Conservation (phyloP, 1,140 invertebrate species). For the Lutraria rhynchaena region DNA sequence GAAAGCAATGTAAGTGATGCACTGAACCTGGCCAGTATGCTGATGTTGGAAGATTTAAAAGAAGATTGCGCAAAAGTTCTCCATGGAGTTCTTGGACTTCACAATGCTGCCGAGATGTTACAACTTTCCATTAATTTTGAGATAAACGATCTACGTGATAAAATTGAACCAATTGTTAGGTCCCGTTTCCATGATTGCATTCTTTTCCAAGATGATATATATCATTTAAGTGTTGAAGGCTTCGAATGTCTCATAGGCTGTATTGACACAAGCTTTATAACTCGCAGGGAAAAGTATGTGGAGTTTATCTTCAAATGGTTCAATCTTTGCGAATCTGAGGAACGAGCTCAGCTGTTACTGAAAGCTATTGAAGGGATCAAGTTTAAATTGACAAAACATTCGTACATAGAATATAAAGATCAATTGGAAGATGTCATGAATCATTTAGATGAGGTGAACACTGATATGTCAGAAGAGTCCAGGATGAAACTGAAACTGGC, state of each 20-base stretch:
- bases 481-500: background rate
- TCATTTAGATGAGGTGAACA: conserved; percentile 31
- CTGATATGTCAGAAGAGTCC: background rate
- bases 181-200: conserved; percentile 38
- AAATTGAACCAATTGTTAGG: conserved; percentile 32
- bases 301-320: conserved; percentile 46
- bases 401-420: conserved; percentile 3
- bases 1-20: conserved; percentile 30
- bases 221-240: background rate
- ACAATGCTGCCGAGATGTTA: conserved; percentile 4
- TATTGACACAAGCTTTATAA: conserved; percentile 8
- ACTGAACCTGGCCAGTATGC: conserved; percentile 31
- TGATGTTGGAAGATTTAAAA: conserved; percentile 28
- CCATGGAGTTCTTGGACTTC: background rate
- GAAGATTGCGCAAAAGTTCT: conserved; percentile 12
- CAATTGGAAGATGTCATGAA: conserved; percentile 1
- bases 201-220: conserved; percentile 21
- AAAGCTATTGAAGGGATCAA: background rate
- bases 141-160: background rate
- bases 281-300: conserved; percentile 6
- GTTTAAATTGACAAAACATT: conserved; percentile 10
- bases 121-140: conserved; percentile 30
- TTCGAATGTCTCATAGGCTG: background rate
- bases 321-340: conserved; percentile 2
- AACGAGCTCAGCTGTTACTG: conserved; percentile 17